phyloP scores from a whole-genome alignment of 2,888 invertebrate species.

The Boloria euphrosyne region DNA sequence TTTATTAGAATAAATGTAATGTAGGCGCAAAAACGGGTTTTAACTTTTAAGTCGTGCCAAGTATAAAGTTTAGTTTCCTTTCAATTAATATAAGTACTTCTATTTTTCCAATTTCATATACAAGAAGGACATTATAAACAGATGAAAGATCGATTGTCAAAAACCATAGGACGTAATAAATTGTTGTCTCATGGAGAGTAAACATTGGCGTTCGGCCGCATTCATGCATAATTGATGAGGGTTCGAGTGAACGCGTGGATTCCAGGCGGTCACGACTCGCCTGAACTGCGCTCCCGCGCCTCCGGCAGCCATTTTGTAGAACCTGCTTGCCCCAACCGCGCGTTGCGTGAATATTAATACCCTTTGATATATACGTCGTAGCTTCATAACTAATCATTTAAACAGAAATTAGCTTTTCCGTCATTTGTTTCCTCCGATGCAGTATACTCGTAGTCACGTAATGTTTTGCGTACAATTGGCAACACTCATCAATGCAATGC shows the following conservation, averaged over 20 bases:
- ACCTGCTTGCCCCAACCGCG: constrained; percentile 67
- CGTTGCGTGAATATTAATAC: constrained; percentile 73
- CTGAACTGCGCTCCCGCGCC: constrained; percentile 66
- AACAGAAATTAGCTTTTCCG: constrained; percentile 6
- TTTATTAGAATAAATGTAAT: too few species aligned
- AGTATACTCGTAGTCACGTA: constrained; percentile 52
- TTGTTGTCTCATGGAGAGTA: constrained; percentile 78
- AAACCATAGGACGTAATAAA: constrained; percentile 80
- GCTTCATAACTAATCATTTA: constrained; percentile 5
- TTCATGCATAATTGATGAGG: constrained; percentile 82
- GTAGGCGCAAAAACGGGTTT: too few species aligned
- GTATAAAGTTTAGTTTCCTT: too few species aligned
- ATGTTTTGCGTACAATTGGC: constrained; percentile 46
- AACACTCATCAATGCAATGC: constrained; percentile 58
- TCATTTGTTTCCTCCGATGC: constrained; percentile 55
- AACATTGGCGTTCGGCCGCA: constrained; percentile 78
- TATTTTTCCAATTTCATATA: constrained; percentile 8
- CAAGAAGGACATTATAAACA: constrained; percentile 22
- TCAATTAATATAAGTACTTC: not conserved
- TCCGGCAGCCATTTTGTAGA: constrained; percentile 79
- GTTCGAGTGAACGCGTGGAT: constrained; percentile 75
- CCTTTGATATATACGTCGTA: constrained; percentile 55
- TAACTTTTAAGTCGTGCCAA: too few species aligned
- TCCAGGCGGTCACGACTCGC: constrained; percentile 78
- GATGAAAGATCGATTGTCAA: constrained; percentile 55